Conservation (phyloP, 2,888 invertebrate genomes). For the Antheraea assamensis region DNA sequence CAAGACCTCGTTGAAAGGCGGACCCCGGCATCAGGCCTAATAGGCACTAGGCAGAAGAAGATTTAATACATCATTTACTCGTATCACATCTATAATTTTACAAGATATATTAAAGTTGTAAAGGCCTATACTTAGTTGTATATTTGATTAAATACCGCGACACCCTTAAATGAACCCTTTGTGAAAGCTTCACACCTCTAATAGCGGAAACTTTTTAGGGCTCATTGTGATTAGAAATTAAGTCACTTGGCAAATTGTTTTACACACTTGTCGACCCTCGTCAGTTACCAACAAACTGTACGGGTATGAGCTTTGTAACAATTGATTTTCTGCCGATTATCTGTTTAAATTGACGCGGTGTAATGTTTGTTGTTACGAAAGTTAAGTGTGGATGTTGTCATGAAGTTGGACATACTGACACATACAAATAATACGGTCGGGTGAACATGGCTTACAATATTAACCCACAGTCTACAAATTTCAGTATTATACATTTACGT, state of each 20-base stretch:
- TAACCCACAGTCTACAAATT: neutral
- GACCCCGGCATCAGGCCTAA: no score
- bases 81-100: neutral
- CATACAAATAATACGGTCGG: neutral
- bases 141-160: neutral
- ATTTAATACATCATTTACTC: neutral
- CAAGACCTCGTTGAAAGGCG: no score
- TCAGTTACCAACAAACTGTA: constrained; percentile 48
- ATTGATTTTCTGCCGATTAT: constrained; percentile 16
- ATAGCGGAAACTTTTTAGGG: constrained; percentile 25
- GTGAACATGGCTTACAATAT: neutral
- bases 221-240: constrained; percentile 49
- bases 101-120: neutral
- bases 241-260: constrained; percentile 67
- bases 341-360: constrained; percentile 15
- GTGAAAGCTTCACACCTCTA: constrained; percentile 17
- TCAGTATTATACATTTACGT: neutral
- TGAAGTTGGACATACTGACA: neutral
- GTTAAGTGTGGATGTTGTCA: neutral
- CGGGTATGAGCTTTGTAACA: constrained; percentile 46
- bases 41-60: no score
- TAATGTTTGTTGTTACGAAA: constrained; percentile 1
- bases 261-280: constrained; percentile 66
- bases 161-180: constrained; percentile 2
- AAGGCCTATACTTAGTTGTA: neutral